Evolutionary conservation across 2,888 invertebrate genomes (phyloP).

Genomic region (Cylloceria caligata): DNA sequence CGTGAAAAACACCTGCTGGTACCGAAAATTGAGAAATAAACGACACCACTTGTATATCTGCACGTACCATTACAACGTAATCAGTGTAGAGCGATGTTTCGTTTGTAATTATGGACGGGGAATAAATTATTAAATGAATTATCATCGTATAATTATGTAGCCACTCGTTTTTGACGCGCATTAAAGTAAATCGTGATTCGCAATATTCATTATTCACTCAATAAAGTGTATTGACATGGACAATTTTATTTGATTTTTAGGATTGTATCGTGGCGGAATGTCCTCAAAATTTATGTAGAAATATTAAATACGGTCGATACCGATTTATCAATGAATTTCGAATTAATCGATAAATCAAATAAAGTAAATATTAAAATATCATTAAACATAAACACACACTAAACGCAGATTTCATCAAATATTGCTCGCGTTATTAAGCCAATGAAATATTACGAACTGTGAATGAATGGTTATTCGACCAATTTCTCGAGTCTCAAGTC

Average conservation of each 20-base stretch:
- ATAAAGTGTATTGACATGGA: not conserved
- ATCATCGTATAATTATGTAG: not conserved
- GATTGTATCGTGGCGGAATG: not conserved
- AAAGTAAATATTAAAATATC: not conserved
- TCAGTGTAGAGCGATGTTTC: conserved; percentile 26
- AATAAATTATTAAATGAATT: not conserved
- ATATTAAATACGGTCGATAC: not conserved
- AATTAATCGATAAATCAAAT: not conserved
- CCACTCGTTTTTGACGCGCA: not conserved
- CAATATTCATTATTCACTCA: conserved; percentile 18
- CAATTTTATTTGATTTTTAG: not conserved
- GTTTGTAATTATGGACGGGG: not conserved
- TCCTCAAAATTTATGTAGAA: not conserved
- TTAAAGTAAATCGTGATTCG: conserved; percentile 11
- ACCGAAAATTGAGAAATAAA: conserved; percentile 40
- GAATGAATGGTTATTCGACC: not conserved
- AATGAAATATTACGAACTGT: not conserved
- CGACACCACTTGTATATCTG: not conserved
- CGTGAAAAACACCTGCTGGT: conserved; percentile 59
- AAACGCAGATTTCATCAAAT: not conserved
- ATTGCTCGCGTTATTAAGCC: not conserved
- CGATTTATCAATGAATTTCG: not conserved
- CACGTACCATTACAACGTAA: conserved; percentile 1
- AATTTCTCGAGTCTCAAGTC: not conserved
- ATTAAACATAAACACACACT: not conserved